Conservation (phyloP, 1,140 invertebrate species). For the Scaptomyza hsui region DNA sequence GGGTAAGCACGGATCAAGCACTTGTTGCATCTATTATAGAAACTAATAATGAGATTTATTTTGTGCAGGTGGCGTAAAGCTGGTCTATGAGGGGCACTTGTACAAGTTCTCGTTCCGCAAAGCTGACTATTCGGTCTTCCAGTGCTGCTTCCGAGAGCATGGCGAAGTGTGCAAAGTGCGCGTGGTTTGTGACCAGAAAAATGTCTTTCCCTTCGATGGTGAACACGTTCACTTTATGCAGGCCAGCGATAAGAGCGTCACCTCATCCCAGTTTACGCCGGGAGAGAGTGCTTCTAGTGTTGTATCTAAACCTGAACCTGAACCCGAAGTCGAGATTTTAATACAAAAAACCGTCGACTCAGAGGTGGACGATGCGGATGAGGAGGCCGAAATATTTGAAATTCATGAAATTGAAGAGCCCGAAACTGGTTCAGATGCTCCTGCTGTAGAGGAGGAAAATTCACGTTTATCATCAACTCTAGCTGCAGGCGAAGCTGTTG, state of each 20-base stretch:
- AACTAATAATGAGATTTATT: neutral
- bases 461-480: neutral
- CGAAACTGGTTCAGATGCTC: neutral
- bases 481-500: constrained; percentile 23
- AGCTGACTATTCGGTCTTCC: constrained; percentile 75
- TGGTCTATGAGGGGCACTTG: constrained; percentile 74
- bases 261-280: constrained; percentile 70
- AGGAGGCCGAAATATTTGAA: constrained; percentile 23
- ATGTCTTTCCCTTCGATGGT: constrained; percentile 75
- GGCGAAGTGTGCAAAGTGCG: constrained; percentile 76
- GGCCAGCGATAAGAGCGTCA: constrained; percentile 79
- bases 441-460: constrained; percentile 19
- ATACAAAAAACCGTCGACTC: constrained; percentile 12
- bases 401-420: constrained; percentile 37
- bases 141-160: constrained; percentile 79
- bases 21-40: constrained; percentile 33
- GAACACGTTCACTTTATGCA: constrained; percentile 77
- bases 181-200: constrained; percentile 77
- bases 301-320: too few relatives aligned
- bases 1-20: constrained; percentile 46
- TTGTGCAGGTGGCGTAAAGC: constrained; percentile 70
- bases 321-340: constrained; percentile 40
- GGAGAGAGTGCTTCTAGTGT: constrained; percentile 35
- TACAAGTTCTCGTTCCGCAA: constrained; percentile 79
- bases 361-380: constrained; percentile 4